Percentiles rank a stretch among this genome's conserved stretches.
Evolutionary conservation across 2,888 invertebrate species (phyloP).

Genomic region (Neoscelio sp.): DNA sequence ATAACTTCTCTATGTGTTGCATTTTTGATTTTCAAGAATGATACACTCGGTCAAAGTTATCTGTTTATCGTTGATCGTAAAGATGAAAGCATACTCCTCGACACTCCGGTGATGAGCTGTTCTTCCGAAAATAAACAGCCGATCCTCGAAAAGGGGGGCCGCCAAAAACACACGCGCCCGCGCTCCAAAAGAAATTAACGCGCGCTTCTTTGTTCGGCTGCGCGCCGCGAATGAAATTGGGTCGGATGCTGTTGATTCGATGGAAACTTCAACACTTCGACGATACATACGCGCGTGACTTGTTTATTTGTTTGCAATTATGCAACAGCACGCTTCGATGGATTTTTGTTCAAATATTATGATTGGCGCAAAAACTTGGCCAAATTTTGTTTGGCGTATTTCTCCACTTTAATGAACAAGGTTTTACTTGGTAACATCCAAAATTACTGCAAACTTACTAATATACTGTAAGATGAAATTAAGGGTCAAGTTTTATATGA

Average conservation of each 20-base stretch:
- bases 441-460: slow-evolving; percentile 8
- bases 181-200: slow-evolving; percentile 35
- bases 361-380: slow-evolving; percentile 38
- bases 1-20: no score
- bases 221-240: slow-evolving; percentile 8
- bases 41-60: no score
- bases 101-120: background rate
- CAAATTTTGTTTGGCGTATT: slow-evolving; percentile 35
- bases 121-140: slow-evolving; percentile 3
- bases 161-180: slow-evolving; percentile 26
- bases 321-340: slow-evolving; percentile 18
- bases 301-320: slow-evolving; percentile 52
- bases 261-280: slow-evolving; percentile 30
- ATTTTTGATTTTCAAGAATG: no score
- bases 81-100: background rate
- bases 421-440: background rate
- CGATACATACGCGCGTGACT: slow-evolving; percentile 35
- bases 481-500: no score
- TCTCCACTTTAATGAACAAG: slow-evolving; percentile 14
- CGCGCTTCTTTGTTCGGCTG: slow-evolving; percentile 23
- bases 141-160: no score
- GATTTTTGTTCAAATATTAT: slow-evolving; percentile 50
- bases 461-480: no score
- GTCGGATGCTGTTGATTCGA: slow-evolving; percentile 32
- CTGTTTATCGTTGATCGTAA: slow-evolving; percentile 6